Percentiles rank a stretch among this genome's conserved stretches.
Evolutionary conservation across 2,113 vertebrate species (phyloP).

Genomic region (Nyctereutes procyonoides): DNA sequence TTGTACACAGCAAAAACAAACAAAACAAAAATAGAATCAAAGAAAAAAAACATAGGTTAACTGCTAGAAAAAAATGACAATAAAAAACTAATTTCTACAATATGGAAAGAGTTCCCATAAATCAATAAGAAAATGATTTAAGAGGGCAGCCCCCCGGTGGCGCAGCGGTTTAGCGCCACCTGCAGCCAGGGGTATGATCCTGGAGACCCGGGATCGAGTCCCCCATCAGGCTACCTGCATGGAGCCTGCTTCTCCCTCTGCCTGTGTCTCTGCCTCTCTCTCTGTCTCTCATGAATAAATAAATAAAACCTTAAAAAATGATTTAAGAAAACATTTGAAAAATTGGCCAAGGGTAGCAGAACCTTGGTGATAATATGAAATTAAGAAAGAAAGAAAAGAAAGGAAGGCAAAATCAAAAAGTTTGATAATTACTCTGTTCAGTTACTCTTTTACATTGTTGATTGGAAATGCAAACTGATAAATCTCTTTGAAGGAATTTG

Average conservation of each 20-base stretch:
- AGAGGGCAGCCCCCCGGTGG: too few relatives aligned
- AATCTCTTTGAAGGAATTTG: background rate
- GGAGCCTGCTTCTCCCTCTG: too few relatives aligned
- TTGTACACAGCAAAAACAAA: background rate
- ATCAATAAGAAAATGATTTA: slow-evolving; percentile 17
- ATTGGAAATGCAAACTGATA: background rate
- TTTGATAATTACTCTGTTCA: background rate
- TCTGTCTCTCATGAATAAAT: too few relatives aligned
- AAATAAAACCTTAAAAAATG: background rate
- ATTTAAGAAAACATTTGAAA: background rate
- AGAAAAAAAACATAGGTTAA: background rate
- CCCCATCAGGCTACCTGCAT: too few relatives aligned
- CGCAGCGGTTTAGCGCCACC: too few relatives aligned
- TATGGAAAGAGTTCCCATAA: slow-evolving; percentile 34
- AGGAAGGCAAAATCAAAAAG: background rate
- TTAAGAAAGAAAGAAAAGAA: background rate
- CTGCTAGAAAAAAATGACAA: background rate
- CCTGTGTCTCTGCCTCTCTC: too few relatives aligned
- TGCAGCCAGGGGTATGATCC: too few relatives aligned
- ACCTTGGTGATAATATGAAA: background rate
- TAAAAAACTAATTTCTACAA: background rate
- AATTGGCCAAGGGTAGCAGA: background rate
- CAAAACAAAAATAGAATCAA: background rate
- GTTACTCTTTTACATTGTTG: background rate
- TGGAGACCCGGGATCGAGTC: too few relatives aligned